Conservation (phyloP, 2,797 vertebrate genomes). For the Anabas testudineus region DNA sequence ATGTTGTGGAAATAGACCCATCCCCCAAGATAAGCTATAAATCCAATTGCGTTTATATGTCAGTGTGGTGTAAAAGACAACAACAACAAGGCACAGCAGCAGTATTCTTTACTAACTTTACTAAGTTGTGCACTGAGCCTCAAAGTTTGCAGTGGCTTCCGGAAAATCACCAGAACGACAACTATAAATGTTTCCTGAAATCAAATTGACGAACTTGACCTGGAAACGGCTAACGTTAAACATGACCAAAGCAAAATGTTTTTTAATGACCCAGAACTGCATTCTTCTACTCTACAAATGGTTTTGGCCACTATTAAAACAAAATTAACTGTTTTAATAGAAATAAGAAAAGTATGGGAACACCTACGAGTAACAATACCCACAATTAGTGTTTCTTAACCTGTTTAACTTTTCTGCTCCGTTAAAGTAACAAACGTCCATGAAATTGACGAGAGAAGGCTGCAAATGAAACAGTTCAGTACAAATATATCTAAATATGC, state of each 20-base stretch:
- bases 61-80: constrained; percentile 55
- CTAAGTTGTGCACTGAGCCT: not conserved
- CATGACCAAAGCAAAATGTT: not conserved
- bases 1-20: constrained; percentile 61
- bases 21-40: constrained; percentile 72
- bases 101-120: constrained; percentile 4
- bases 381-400: not conserved
- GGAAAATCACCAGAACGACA: not conserved
- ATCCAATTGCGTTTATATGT: constrained; percentile 60
- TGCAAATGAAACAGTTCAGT: no score
- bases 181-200: constrained; percentile 13
- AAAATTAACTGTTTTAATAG: not conserved
- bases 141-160: not conserved
- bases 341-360: not conserved
- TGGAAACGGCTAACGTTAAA: constrained; percentile 5
- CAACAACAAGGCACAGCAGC: constrained; percentile 60
- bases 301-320: not conserved
- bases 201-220: constrained; percentile 1
- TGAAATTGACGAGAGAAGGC: no score
- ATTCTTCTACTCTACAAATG: not conserved
- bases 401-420: not conserved
- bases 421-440: no score
- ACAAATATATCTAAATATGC: no score
- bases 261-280: not conserved
- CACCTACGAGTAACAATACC: not conserved